Conservation (phyloP, 1,140 invertebrate genomes). For the Drosophila saltans region DNA sequence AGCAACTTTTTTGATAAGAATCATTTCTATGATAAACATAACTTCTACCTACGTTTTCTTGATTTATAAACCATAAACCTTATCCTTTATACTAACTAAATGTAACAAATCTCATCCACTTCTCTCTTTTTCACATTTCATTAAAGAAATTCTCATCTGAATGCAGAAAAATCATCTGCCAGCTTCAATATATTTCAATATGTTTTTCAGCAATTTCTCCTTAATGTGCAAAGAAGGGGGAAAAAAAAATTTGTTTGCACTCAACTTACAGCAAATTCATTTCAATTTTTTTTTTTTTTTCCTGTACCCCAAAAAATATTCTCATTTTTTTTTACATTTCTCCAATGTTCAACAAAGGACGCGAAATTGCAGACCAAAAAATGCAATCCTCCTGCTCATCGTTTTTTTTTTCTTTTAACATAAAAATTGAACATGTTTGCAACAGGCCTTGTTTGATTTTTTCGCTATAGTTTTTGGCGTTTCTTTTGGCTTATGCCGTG, state of each 20-base stretch:
- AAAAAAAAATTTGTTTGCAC: not conserved
- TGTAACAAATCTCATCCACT: not conserved
- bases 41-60: too few species aligned
- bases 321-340: not conserved
- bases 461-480: conserved; percentile 38
- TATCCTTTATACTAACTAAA: not conserved
- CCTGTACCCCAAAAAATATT: too few species aligned
- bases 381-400: conserved; percentile 5
- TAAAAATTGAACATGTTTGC: conserved; percentile 67
- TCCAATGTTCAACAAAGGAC: conserved; percentile 52
- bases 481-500: conserved; percentile 73
- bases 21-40: too few species aligned
- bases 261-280: conserved; percentile 49
- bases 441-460: conserved; percentile 45
- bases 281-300: conserved; percentile 57
- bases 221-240: not conserved
- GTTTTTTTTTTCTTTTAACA: conserved; percentile 62
- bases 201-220: conserved; percentile 18
- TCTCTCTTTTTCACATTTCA: not conserved
- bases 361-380: conserved; percentile 60
- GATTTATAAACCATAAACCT: too few species aligned
- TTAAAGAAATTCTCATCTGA: not conserved
- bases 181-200: conserved; percentile 8
- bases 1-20: too few species aligned
- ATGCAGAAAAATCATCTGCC: not conserved